phyloP scores from a whole-genome alignment of 2,797 vertebrate species.

The Malurus splendens region DNA sequence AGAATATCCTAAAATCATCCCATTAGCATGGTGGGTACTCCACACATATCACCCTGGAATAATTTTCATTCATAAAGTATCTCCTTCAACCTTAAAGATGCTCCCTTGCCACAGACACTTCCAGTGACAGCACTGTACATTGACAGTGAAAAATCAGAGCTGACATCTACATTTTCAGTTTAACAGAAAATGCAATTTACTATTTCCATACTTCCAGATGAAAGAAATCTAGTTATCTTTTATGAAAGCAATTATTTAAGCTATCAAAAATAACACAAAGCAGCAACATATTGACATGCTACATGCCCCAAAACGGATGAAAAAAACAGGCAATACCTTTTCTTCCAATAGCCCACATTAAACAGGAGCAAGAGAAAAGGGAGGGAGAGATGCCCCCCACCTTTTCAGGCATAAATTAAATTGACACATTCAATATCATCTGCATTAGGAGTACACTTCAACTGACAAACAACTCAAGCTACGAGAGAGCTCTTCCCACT shows the following conservation, averaged over 20 bases:
- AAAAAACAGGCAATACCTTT: not conserved
- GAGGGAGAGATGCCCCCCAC: not conserved
- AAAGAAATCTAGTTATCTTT: constrained; percentile 47
- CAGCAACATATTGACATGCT: constrained; percentile 15
- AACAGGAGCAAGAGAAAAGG: not conserved
- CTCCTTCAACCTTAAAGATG: not conserved
- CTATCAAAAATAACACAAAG: constrained; percentile 36
- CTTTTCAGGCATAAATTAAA: not conserved
- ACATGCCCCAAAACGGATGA: not conserved
- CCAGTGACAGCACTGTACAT: not conserved
- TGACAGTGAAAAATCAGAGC: not conserved
- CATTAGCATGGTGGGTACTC: rapidly evolving
- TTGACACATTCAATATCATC: not conserved
- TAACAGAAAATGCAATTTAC: constrained; percentile 31
- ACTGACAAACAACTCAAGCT: not conserved
- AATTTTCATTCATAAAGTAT: not conserved
- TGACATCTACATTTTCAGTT: constrained; percentile 6
- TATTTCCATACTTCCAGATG: constrained; percentile 12
- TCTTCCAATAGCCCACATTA: not conserved
- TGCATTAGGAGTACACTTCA: not conserved
- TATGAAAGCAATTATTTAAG: constrained; percentile 49
- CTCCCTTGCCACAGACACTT: not conserved
- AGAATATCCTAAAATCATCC: not conserved
- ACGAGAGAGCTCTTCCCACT: not conserved
- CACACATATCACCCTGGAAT: not conserved